Conservation (phyloP, 2,113 vertebrate species). For the Jaculus jaculus region DNA sequence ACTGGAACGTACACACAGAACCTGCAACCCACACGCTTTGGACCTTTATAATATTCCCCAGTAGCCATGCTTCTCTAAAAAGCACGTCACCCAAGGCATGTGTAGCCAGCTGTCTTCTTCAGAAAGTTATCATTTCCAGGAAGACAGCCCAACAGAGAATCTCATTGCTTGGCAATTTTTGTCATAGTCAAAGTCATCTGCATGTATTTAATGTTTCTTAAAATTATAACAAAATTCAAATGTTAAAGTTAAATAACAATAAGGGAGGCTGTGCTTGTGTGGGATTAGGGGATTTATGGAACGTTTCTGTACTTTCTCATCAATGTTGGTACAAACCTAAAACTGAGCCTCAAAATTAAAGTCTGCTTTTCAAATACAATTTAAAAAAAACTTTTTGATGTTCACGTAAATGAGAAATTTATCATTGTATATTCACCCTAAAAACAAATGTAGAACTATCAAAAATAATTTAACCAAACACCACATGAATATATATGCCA, state of each 20-base stretch:
- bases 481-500: not conserved
- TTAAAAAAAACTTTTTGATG: not conserved
- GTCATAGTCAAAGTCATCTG: not conserved
- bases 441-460: not conserved
- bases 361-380: not conserved
- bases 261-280: not conserved
- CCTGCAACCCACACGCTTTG: not conserved
- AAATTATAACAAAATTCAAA: slow-evolving; percentile 25
- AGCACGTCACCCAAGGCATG: not conserved
- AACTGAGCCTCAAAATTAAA: not conserved
- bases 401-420: not conserved
- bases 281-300: no score
- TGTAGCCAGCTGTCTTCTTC: not conserved
- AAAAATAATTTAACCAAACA: not conserved
- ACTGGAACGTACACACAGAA: not conserved
- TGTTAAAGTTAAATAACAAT: not conserved
- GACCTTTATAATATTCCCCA: not conserved
- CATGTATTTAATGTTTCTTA: not conserved
- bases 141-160: not conserved
- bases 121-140: not conserved
- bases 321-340: not conserved
- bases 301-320: not conserved
- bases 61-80: not conserved
- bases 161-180: not conserved
- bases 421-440: not conserved